A percentile compares a stretch with the other conserved stretches of the same genome.
Conservation (phyloP, 2,888 invertebrate species). For the Lasioglossum pauxillum region DNA sequence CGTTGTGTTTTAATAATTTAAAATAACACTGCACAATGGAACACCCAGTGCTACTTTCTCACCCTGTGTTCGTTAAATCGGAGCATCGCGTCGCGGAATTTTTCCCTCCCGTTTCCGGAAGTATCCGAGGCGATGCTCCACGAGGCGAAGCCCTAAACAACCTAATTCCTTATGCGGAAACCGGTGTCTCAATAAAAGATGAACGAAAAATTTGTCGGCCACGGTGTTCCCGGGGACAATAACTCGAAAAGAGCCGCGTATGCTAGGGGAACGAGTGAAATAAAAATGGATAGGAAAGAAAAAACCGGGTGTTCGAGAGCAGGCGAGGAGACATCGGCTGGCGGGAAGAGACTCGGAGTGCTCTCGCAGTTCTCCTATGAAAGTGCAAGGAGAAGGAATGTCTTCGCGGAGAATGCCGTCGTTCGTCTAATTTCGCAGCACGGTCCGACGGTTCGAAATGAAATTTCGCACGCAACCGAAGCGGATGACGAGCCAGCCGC, state of each 20-base stretch:
- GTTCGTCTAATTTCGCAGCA: slow-evolving; percentile 47
- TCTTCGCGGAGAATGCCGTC: slow-evolving; percentile 9
- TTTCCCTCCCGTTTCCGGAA: too few relatives aligned
- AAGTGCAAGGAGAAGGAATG: slow-evolving; percentile 26
- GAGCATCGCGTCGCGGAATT: too few relatives aligned
- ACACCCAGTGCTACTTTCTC: too few relatives aligned
- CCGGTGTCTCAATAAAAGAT: not conserved
- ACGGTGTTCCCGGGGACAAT: not conserved
- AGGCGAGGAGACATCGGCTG: not conserved
- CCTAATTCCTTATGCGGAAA: not conserved
- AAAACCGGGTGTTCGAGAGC: not conserved
- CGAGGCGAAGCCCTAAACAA: not conserved
- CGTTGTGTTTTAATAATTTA: too few relatives aligned
- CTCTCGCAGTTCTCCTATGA: not conserved
- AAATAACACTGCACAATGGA: too few relatives aligned
- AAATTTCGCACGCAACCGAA: slow-evolving; percentile 46
- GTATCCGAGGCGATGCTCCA: not conserved
- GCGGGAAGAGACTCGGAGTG: too few relatives aligned
- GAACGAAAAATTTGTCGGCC: not conserved
- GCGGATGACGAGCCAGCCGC: slow-evolving; percentile 25
- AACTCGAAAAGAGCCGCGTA: too few relatives aligned
- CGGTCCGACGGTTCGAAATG: slow-evolving; percentile 43
- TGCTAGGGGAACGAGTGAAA: too few relatives aligned
- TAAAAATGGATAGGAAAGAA: too few relatives aligned
- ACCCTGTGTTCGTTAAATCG: too few relatives aligned